These are phyloP conservation scores for Eolophus roseicapilla DNA, from an alignment of 2,113 vertebrate genomes.

Conservation along the genomic window DNA sequence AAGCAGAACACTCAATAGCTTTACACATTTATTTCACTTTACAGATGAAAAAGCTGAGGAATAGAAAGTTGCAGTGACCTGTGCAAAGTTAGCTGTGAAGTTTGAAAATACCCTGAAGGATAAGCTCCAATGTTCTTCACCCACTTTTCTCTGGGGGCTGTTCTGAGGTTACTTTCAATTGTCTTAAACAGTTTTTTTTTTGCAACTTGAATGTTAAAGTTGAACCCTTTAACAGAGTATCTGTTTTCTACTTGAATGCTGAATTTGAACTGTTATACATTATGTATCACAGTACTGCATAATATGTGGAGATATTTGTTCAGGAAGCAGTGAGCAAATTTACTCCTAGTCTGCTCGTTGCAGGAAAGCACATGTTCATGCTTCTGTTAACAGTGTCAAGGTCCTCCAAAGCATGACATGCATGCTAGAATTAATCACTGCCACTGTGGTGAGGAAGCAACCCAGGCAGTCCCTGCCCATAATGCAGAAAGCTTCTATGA, in stretches of 20 bases:
- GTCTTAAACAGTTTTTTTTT: background rate
- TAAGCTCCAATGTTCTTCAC: background rate
- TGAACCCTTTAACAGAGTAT: background rate
- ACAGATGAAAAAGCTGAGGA: background rate
- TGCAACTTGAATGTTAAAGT: background rate
- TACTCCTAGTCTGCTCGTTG: background rate
- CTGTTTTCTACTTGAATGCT: background rate
- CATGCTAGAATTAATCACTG: background rate
- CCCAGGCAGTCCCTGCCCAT: too few species aligned
- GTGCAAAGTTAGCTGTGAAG: background rate
- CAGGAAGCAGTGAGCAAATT: background rate
- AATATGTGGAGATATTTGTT: background rate
- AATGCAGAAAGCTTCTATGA: background rate
- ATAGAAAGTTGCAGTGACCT: background rate
- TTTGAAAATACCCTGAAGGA: background rate
- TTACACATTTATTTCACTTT: background rate
- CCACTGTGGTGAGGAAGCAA: background rate
- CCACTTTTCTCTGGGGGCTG: background rate
- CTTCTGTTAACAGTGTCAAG: background rate
- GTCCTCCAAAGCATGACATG: background rate
- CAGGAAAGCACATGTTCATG: background rate
- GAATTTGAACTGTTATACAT: background rate
- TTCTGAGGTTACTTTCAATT: background rate
- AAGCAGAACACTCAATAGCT: background rate
- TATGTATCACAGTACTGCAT: background rate